Evolutionary conservation across 2,113 vertebrate species (phyloP).

Genomic region (Oreocharis arfaki): DNA sequence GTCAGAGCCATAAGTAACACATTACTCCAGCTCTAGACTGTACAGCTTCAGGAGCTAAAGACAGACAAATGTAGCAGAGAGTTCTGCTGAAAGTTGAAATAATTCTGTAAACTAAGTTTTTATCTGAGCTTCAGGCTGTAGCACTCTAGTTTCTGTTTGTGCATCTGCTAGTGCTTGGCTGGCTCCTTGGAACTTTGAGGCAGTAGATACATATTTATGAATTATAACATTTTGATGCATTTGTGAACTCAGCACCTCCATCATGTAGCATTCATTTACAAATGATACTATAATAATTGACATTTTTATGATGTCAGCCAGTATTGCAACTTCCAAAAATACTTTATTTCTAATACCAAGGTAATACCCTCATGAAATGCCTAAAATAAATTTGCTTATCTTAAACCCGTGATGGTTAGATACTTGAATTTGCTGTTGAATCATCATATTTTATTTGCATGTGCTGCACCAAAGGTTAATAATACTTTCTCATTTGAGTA

Average conservation of each 20-base stretch:
- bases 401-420: background rate
- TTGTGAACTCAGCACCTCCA: background rate
- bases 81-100: background rate
- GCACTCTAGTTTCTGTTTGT: background rate
- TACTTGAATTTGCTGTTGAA: slow-evolving; percentile 1
- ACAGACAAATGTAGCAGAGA: background rate
- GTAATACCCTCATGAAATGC: background rate
- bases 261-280: background rate
- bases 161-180: background rate
- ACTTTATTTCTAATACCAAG: background rate
- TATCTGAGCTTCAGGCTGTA: background rate
- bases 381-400: background rate
- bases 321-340: background rate
- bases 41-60: background rate
- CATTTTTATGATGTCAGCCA: background rate
- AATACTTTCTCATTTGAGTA: slow-evolving; percentile 17
- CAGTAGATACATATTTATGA: background rate
- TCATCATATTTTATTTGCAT: background rate
- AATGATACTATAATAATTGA: background rate
- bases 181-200: background rate
- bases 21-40: background rate
- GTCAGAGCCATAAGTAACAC: background rate
- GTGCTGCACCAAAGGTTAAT: slow-evolving; percentile 28
- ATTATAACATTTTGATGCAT: background rate
- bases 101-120: background rate